These are phyloP conservation scores for Stenopsyche tienmushanensis DNA, from an alignment of 1,140 invertebrate species.

Conservation along the genomic window DNA sequence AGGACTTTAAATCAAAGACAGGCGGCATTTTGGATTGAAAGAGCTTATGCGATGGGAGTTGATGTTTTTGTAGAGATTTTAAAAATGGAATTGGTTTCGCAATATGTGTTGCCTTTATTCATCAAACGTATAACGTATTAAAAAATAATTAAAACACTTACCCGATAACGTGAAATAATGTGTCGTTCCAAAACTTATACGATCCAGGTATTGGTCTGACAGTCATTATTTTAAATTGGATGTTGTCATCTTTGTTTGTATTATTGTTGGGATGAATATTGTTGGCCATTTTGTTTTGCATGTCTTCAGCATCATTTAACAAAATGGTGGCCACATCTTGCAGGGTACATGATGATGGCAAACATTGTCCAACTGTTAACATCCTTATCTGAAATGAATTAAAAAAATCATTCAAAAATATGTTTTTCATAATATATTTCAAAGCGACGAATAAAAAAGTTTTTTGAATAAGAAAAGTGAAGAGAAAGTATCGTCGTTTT, in stretches of 20 bases:
- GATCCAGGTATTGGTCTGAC: conserved; percentile 70
- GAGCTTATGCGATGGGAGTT: too few species aligned
- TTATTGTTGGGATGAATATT: conserved; percentile 47
- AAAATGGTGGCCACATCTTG: conserved; percentile 63
- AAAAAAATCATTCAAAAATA: too few species aligned
- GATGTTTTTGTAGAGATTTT: too few species aligned
- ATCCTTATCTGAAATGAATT: conserved; percentile 60
- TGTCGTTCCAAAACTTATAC: conserved; percentile 66
- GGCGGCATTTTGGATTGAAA: too few species aligned
- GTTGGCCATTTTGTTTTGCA: conserved; percentile 55
- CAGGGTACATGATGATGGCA: conserved; percentile 67
- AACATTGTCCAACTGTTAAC: conserved; percentile 70
- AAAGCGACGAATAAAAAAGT: too few species aligned
- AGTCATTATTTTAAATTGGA: conserved; percentile 56
- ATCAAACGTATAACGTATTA: background rate
- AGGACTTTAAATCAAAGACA: too few species aligned
- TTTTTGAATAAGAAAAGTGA: too few species aligned
- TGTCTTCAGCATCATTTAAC: too few species aligned
- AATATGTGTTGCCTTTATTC: background rate
- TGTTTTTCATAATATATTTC: too few species aligned
- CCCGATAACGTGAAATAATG: conserved; percentile 71
- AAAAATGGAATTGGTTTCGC: too few species aligned
- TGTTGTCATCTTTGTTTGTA: conserved; percentile 24
- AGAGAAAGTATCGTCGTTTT: too few species aligned
- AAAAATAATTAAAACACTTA: conserved; percentile 53